Percentiles rank a stretch among this genome's conserved stretches.
Conservation (phyloP, 1,140 invertebrate genomes). For the Magallana ariakensis region DNA sequence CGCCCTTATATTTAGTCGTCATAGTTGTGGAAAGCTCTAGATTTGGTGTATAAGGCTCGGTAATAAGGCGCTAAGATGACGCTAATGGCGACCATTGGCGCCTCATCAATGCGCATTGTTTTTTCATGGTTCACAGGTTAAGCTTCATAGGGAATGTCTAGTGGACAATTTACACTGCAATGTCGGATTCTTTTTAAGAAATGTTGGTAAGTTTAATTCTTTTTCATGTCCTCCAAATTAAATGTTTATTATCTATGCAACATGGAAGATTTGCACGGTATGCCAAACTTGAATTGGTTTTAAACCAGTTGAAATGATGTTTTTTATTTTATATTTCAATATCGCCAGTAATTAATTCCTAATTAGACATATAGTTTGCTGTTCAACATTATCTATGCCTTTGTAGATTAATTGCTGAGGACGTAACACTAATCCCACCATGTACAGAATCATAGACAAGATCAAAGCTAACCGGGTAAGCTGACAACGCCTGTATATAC, state of each 20-base stretch:
- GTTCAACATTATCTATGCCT: no score
- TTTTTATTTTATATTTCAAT: no score
- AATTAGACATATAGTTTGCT: no score
- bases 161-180: background rate
- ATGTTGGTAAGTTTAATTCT: conserved; percentile 11
- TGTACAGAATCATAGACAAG: conserved; percentile 29
- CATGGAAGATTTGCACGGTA: no score
- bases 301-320: no score
- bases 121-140: background rate
- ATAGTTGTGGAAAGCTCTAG: no score
- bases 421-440: background rate
- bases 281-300: no score
- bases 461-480: conserved; percentile 25
- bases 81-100: background rate
- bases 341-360: no score
- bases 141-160: background rate
- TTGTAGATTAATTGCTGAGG: background rate
- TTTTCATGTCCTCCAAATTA: background rate
- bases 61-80: conserved; percentile 18
- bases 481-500: no score
- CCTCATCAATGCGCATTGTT: background rate
- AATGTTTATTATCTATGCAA: no score
- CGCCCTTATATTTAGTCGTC: no score
- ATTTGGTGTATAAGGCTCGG: background rate
- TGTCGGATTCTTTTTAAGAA: background rate